Evolutionary conservation across 2,888 invertebrate species (phyloP).

Genomic region (Salpingus planirostris): DNA sequence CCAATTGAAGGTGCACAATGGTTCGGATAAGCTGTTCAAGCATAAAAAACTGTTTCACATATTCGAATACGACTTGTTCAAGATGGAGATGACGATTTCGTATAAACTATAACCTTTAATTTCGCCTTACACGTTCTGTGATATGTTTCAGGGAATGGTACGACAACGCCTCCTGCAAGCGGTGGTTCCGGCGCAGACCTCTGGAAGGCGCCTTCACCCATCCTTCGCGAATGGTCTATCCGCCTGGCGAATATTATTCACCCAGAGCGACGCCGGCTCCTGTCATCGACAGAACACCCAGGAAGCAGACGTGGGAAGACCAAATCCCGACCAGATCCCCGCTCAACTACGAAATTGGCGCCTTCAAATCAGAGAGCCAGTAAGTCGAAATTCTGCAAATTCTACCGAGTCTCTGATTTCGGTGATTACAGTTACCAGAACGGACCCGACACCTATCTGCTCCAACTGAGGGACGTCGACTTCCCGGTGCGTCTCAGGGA

Average conservation of each 20-base stretch:
- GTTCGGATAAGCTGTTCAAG: slow-evolving; percentile 18
- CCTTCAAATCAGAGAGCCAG: slow-evolving; percentile 79
- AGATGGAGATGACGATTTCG: slow-evolving; percentile 21
- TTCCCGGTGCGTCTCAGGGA: slow-evolving; percentile 90
- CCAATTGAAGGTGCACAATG: slow-evolving; percentile 19
- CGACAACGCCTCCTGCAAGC: slow-evolving; percentile 78
- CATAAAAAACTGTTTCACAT: slow-evolving; percentile 22
- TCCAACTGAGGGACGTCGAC: slow-evolving; percentile 86
- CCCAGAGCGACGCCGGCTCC: slow-evolving; percentile 65
- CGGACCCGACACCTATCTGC: slow-evolving; percentile 92
- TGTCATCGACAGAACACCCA: slow-evolving; percentile 43
- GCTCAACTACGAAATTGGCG: slow-evolving; percentile 75
- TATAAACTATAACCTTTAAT: no score
- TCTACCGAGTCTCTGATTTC: no score
- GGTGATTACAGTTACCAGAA: slow-evolving; percentile 77
- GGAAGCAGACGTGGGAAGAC: slow-evolving; percentile 56
- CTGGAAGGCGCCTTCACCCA: slow-evolving; percentile 79
- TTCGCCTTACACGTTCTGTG: no score
- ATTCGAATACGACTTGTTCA: slow-evolving; percentile 21
- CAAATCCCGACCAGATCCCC: slow-evolving; percentile 68
- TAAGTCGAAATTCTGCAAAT: slow-evolving; percentile 41
- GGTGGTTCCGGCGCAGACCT: slow-evolving; percentile 76
- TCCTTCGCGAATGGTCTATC: slow-evolving; percentile 91
- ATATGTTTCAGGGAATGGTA: slow-evolving; percentile 73
- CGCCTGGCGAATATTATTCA: slow-evolving; percentile 73